Base-by-base conservation (phyloP, 2,888 invertebrate genomes). In the Seira ritae region DNA sequence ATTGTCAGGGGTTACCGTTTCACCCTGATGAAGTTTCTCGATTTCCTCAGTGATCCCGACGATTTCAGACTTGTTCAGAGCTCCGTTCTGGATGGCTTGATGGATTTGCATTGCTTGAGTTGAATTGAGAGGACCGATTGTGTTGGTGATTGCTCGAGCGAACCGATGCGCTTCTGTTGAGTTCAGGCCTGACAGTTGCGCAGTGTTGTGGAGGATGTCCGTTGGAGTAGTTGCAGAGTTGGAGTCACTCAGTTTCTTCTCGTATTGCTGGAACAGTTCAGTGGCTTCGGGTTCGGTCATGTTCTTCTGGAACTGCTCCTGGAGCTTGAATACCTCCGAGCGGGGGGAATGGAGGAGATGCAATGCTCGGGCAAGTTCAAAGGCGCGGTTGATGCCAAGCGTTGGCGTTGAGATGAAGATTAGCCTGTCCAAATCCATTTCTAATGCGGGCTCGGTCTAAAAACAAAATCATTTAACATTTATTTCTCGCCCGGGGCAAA, bases 71-170 rank as follows among this genome's bases (percentile, higher is more conserved):
- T 17, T 17, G 12, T 55, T 55, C 55, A 55, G 12, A 12, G 6
- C 55, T 3, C 6, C 3, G 55, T 55, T 55, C n/a, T 4, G 10
- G 15, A 73, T 37, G 0, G 42, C 60, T 1, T 73, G n/a, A 22
- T 73, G 73, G n/a, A 73, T 65, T 0, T 65, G 37, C 17, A 65
- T 4, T 1, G 73, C 73, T 37, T 73, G 62, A n/a, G 73, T 73
- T 2, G 37, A 1, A 19, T 73, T 73, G 4, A 73, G 31, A 1
- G 71, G 71, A 15, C 71, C 71, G 4, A 71, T 50, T 2, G 71
- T 71, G 17, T 71, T 19, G 15, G 55, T 46, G n/a, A 71, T 71
- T 0, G 71, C 50, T n/a, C 71, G 3, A 55, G 55, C 71, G 20
- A 65, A 65, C 15, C 65, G 1, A 1, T 55, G 55, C 1, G 55